A percentile compares a stretch with the other conserved stretches of the same genome.
phyloP scores from a whole-genome alignment of 1,140 invertebrate species.

The Neodiprion pinetum region DNA sequence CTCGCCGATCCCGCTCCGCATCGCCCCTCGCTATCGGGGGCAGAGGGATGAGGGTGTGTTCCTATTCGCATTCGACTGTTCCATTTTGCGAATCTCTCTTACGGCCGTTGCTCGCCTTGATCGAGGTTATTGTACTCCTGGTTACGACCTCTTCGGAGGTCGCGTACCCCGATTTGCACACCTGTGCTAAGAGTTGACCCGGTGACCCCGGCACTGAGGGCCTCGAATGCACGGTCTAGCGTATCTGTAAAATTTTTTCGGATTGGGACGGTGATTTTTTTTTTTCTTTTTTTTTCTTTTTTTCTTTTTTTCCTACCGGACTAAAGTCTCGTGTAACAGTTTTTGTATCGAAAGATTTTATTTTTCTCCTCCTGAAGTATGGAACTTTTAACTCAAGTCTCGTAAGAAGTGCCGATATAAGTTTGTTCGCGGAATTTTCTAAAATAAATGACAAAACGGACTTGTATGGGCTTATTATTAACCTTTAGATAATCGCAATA shows the following conservation, averaged over 20 bases:
- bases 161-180: background rate
- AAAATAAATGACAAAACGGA: no score
- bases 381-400: no score
- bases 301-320: no score
- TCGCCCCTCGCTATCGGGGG: background rate
- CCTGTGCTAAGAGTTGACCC: background rate
- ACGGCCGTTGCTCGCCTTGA: background rate
- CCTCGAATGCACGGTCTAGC: background rate
- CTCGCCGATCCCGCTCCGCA: background rate
- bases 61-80: background rate
- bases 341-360: no score
- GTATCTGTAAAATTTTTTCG: background rate
- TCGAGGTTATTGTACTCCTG: constrained; percentile 1
- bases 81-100: constrained; percentile 5
- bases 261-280: no score
- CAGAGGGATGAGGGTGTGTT: background rate
- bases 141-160: constrained; percentile 1
- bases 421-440: no score
- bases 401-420: no score
- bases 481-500: no score
- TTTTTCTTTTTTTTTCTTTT: no score
- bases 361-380: no score
- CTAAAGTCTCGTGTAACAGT: no score
- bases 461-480: no score
- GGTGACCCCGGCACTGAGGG: background rate